Base-by-base conservation (phyloP, 2,888 invertebrate species). In the Apodemia hepburni region DNA sequence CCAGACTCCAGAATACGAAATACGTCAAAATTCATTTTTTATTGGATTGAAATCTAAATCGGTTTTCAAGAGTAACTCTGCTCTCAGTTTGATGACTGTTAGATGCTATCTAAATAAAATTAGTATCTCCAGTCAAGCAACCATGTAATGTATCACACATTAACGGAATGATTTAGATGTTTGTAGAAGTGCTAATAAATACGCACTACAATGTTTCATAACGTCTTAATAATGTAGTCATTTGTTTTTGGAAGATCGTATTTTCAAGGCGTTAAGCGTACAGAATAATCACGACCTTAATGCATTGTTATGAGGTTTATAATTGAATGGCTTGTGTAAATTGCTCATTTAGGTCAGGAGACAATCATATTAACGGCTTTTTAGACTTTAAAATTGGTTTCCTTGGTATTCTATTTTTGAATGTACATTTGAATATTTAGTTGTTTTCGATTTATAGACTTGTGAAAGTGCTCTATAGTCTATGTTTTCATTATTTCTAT, bases 101-200 rank as follows among this genome's bases (percentile, higher is more conserved):
- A 18, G 18, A 22, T 51, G 18, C 0, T 27, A 27, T 54, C 6
- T 54, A 54, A 18, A 54, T 22, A 18, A 54, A 54, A 54, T 49
- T 18, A 18, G 49, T 49, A 54, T 51, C 12, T 22, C 51, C 51
- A 4, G 12, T 27, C 54, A 49, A 60, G 15, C 60, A 27, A 71
- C 69, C 65, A 67, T 71, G 69, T 61, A 15, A 61, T 63, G 68
- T 62, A 68, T 70, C 68, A 65, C 69, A 80, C 74, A 79, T 80
- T 76, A 77, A 71, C 68, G 64, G 68, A 73, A 79, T 80, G 73
- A 81, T 81, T 76, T 72, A 71, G 62, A 65, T 70, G 75, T 74
- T 72, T 69, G 69, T 71, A 70, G 70, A 72, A 66, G 69, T 71
- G 83, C 66, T 85, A 85, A 85, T 66, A 27, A 73, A 66, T 71